Evolutionary conservation across 2,797 vertebrate species (phyloP), one percentile per base, ranked within the genome.

Genomic region (Pachyuromys duprasi): DNA sequence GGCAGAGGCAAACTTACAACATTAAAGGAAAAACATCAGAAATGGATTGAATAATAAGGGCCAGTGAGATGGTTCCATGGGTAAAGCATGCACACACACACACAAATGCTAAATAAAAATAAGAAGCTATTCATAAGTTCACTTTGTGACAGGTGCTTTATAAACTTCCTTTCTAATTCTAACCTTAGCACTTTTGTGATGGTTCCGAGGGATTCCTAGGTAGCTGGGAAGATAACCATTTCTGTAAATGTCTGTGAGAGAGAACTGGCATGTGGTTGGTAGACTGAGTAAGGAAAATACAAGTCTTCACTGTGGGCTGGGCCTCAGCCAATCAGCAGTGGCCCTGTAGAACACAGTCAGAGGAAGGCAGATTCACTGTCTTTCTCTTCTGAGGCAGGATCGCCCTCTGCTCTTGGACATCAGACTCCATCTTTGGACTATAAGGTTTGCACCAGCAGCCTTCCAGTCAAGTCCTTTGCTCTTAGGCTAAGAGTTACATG

Each of bases 151-250:
- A 65, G 74, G 65, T 95, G 57, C 60, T 91, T 92, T 89, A n/a
- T 90, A 93, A 82, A 83, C 22, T n/a, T 84, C 62, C 76, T 45
- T 49, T 89, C 36, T 86, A 93, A 81, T 95, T 97, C 89, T 91
- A 67, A 91, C 86, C 49, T 87, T 39, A 90, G 65, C 60, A 57
- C 28, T 88, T 86, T 70, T 78, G 78, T 55, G 62, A 42, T 82
- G 26, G 36, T 76, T 95, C 8, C 60, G 67, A 62, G 42, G 53
- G 11, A 39, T 69, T 62, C 5, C 26, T 87, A 63, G n/a, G 60
- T 26, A 88, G 69, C 76, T 55, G 69, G n/a, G 33, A 62, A 63
- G 57, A 17, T 45, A 22, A 22, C 33, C 65, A 53, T 42, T 69
- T 82, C 76, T 81, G 75, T 36, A 45, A 57, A 69, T 82, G 49